A percentile compares a stretch with the other conserved stretches of the same genome.
phyloP scores from a whole-genome alignment of 1,140 invertebrate species.

The Cardiocondyla obscurior region DNA sequence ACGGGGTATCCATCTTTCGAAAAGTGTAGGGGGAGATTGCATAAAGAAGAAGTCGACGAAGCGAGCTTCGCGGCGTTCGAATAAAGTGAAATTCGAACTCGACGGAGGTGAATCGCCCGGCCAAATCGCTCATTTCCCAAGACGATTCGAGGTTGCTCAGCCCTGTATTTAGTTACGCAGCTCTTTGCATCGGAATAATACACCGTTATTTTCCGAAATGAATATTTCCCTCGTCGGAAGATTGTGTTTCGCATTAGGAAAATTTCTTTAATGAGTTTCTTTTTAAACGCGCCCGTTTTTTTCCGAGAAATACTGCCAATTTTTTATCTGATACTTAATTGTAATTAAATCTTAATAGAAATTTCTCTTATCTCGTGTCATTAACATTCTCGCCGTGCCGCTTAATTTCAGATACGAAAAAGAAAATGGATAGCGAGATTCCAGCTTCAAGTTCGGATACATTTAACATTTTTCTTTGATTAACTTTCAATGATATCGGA shows the following conservation, averaged over 20 bases:
- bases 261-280: neutral
- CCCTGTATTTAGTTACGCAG: slow-evolving; percentile 65
- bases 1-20: slow-evolving; percentile 58
- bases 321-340: neutral
- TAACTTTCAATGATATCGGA: neutral
- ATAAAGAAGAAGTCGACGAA: slow-evolving; percentile 62
- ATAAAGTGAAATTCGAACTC: slow-evolving; percentile 68
- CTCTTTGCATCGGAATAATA: slow-evolving; percentile 53
- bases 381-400: neutral
- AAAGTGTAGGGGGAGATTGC: slow-evolving; percentile 53
- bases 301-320: neutral
- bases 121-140: slow-evolving; percentile 66
- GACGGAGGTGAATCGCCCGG: slow-evolving; percentile 51
- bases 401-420: neutral
- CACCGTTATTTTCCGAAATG: slow-evolving; percentile 55
- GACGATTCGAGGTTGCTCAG: slow-evolving; percentile 50
- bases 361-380: neutral
- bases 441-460: neutral
- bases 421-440: neutral
- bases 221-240: slow-evolving; percentile 44
- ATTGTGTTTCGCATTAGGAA: neutral
- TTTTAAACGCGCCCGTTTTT: neutral
- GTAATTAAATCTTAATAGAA: neutral
- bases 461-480: neutral
- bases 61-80: slow-evolving; percentile 40